Conservation (phyloP, 2,113 vertebrate genomes). For the Anthoscopus minutus region DNA sequence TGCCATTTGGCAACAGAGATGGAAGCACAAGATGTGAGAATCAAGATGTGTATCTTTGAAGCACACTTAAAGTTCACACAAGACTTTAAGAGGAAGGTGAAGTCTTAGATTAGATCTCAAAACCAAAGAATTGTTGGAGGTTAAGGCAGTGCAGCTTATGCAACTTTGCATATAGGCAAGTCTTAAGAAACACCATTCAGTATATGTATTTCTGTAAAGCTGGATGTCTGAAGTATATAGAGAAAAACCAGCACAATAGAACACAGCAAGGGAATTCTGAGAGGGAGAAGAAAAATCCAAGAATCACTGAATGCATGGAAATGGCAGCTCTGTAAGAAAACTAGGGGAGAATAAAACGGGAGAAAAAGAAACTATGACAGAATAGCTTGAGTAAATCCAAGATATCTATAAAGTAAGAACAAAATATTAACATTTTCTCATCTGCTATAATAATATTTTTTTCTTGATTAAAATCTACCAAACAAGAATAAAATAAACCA, state of each 20-base stretch:
- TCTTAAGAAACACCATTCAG: background rate
- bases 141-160: background rate
- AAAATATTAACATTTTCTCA: background rate
- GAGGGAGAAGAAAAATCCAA: background rate
- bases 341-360: background rate
- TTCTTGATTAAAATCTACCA: background rate
- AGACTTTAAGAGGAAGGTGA: background rate
- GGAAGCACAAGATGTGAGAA: background rate
- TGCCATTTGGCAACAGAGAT: background rate
- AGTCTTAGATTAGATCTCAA: background rate
- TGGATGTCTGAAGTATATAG: background rate
- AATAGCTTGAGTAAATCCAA: background rate
- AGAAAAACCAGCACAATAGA: background rate
- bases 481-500: background rate
- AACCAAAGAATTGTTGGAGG: background rate
- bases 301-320: background rate
- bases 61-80: background rate
- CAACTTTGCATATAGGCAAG: background rate
- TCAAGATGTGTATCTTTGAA: background rate
- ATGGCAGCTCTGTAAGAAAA: background rate
- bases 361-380: background rate
- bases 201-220: background rate
- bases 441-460: background rate
- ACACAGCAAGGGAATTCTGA: background rate
- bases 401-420: background rate